phyloP scores from a whole-genome alignment of 2,888 invertebrate species.

The Platycnemis pennipes region DNA sequence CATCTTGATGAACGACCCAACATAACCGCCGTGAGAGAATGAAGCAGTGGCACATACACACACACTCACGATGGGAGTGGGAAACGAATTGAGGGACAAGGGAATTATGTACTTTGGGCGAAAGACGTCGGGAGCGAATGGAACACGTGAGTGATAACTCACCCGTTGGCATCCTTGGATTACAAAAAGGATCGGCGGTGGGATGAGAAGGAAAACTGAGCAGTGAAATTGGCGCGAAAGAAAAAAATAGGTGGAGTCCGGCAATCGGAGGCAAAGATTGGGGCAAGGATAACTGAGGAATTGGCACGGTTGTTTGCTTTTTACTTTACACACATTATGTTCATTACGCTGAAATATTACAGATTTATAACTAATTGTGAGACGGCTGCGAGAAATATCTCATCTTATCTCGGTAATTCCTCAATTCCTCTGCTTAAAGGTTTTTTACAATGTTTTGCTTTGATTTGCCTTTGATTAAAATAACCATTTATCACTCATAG shows the following conservation, averaged over 20 bases:
- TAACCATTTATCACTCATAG: too few species aligned
- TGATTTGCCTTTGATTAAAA: too few species aligned
- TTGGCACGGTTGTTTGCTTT: too few species aligned
- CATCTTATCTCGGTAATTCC: too few species aligned
- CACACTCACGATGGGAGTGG: background rate
- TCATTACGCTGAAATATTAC: too few species aligned
- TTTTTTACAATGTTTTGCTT: too few species aligned
- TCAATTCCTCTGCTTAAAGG: too few species aligned
- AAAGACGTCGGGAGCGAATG: background rate
- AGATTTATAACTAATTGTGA: too few species aligned
- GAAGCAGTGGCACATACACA: background rate
- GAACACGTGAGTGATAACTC: background rate
- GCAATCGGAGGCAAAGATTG: too few species aligned
- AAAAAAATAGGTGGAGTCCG: background rate
- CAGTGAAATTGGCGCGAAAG: background rate
- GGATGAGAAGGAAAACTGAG: background rate
- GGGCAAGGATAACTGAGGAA: too few species aligned
- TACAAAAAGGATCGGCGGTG: background rate
- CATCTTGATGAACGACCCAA: constrained; percentile 25
- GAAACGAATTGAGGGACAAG: background rate
- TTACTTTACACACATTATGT: too few species aligned
- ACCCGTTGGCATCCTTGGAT: background rate
- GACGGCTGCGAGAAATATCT: too few species aligned
- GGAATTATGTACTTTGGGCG: background rate
- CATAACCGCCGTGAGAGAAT: background rate